Evolutionary conservation across 2,113 vertebrate species (phyloP).

Genomic region (Glaucidium brasilianum): DNA sequence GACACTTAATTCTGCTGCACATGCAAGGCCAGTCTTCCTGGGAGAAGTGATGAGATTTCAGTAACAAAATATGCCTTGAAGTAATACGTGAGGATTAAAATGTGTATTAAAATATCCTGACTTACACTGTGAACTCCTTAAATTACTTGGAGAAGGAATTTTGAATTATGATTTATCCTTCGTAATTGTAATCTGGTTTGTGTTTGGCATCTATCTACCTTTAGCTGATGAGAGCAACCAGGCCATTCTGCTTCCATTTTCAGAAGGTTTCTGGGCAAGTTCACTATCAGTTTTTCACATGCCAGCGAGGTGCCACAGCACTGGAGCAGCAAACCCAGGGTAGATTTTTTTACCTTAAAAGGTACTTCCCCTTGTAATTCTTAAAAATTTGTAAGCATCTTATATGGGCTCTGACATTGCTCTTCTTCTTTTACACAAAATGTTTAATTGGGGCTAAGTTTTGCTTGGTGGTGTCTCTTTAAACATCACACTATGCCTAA

Average conservation of each 20-base stretch:
- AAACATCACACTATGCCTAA: neutral
- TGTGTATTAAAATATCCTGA: neutral
- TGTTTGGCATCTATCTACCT: neutral
- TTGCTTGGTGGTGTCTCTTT: neutral
- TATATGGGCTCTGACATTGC: accelerated
- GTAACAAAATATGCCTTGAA: neutral
- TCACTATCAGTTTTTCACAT: neutral
- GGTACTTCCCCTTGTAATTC: neutral
- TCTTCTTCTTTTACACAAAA: neutral
- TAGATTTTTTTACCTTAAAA: neutral
- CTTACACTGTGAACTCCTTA: neutral
- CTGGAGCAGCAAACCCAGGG: neutral
- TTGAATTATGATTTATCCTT: neutral
- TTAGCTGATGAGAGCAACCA: neutral
- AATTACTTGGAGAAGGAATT: neutral
- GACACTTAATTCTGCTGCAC: neutral
- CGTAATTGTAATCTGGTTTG: neutral
- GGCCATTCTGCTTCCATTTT: neutral
- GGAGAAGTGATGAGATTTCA: neutral
- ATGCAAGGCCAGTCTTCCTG: neutral
- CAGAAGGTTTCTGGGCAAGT: neutral
- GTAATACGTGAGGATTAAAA: neutral
- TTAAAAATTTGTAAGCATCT: neutral
- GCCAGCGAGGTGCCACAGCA: accelerated
- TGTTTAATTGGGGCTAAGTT: neutral